These are phyloP conservation scores for Athene noctua DNA, from an alignment of 2,113 vertebrate species.

Conservation along the genomic window DNA sequence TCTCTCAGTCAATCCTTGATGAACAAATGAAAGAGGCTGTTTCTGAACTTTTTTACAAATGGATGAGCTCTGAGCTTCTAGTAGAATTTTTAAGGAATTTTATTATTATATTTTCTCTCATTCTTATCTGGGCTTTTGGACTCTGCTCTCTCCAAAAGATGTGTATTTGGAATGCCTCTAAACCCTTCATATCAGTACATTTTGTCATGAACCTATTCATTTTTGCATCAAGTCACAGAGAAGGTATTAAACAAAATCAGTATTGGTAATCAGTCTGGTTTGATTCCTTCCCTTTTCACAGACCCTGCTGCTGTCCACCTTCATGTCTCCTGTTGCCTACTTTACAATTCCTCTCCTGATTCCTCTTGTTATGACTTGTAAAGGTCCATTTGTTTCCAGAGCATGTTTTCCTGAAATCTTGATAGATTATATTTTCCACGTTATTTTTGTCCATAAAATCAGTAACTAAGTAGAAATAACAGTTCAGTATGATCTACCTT, in stretches of 20 bases:
- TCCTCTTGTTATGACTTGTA: not conserved
- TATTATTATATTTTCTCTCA: not conserved
- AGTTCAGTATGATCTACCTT: not conserved
- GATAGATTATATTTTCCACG: not conserved
- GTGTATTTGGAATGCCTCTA: not conserved
- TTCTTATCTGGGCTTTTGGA: not conserved
- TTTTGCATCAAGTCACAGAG: not conserved
- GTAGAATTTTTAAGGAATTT: not conserved
- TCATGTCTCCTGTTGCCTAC: not conserved
- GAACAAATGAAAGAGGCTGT: not conserved
- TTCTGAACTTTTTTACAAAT: not conserved
- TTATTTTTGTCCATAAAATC: not conserved
- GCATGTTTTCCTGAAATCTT: not conserved
- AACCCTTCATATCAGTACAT: not conserved
- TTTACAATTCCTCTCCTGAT: not conserved
- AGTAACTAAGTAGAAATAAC: not conserved
- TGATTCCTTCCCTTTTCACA: not conserved
- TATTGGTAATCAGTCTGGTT: not conserved
- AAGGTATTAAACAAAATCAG: not conserved
- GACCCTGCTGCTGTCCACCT: not conserved
- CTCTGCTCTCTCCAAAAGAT: not conserved
- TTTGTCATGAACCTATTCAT: not conserved
- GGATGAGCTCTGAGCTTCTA: not conserved
- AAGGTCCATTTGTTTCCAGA: not conserved
- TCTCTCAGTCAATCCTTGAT: not conserved